These are phyloP conservation scores for Hirtodrosophila duncani DNA, from an alignment of 2,888 invertebrate genomes.

Conservation along the genomic window DNA sequence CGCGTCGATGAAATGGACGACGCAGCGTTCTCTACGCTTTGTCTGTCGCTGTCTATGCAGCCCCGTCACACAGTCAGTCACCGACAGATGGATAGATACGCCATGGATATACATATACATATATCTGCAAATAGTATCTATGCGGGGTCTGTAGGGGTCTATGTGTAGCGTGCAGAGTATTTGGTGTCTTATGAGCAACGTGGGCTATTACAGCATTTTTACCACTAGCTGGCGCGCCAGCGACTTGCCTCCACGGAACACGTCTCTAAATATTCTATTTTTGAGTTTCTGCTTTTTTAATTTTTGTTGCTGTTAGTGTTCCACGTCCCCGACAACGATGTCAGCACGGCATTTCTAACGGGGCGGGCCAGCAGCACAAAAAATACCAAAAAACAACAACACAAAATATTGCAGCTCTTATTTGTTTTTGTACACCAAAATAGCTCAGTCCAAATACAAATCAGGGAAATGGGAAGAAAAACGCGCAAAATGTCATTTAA, in stretches of 20 bases:
- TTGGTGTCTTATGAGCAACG: conserved; percentile 34
- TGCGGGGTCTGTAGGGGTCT: not conserved
- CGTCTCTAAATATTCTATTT: conserved; percentile 69
- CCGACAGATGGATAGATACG: conserved; percentile 39
- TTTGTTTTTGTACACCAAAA: conserved; percentile 27
- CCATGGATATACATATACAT: no score
- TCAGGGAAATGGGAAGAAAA: conserved; percentile 15
- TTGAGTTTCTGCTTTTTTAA: conserved; percentile 48
- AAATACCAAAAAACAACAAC: conserved; percentile 11
- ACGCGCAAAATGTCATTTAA: conserved; percentile 52
- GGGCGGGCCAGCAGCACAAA: conserved; percentile 4
- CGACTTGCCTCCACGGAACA: conserved; percentile 43
- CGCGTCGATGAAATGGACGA: conserved; percentile 51
- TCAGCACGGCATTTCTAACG: conserved; percentile 27
- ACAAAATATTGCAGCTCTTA: conserved; percentile 12
- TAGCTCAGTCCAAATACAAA: conserved; percentile 28
- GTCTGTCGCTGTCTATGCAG: not conserved
- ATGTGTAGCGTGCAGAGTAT: not conserved
- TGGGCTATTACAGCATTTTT: conserved; percentile 60
- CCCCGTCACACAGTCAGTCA: conserved; percentile 39
- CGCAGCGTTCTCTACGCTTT: not conserved
- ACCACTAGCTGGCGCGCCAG: conserved; percentile 13
- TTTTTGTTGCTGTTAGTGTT: conserved; percentile 11
- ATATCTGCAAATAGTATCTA: conserved; percentile 23
- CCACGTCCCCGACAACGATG: conserved; percentile 21